A percentile compares a stretch with the other conserved stretches of the same genome.
These are phyloP conservation scores for Trachelus tabidus DNA, from an alignment of 2,888 invertebrate genomes.

Conservation along the genomic window DNA sequence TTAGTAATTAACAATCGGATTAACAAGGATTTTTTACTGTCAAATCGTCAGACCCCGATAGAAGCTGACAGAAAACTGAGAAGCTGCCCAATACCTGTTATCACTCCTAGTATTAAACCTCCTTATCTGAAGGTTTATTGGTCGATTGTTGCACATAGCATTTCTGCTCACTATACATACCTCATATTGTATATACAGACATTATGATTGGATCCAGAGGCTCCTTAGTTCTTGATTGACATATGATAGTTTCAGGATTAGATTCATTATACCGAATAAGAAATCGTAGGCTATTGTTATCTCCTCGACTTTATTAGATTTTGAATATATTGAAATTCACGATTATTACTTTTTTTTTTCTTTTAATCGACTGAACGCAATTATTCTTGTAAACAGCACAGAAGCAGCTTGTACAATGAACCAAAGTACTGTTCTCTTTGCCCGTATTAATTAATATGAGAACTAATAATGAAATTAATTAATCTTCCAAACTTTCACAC, in stretches of 20 bases:
- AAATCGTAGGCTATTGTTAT: neutral
- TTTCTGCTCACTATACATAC: neutral
- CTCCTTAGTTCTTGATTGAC: too few relatives aligned
- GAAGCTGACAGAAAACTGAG: neutral
- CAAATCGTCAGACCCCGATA: neutral
- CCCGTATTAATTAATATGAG: neutral
- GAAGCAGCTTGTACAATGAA: neutral
- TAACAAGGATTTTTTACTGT: neutral
- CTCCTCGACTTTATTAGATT: too few relatives aligned
- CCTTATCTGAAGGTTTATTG: conserved; percentile 31
- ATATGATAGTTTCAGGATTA: too few relatives aligned
- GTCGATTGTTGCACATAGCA: conserved; percentile 18
- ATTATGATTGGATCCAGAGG: too few relatives aligned
- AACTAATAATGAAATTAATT: neutral
- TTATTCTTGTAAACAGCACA: neutral
- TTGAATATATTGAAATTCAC: too few relatives aligned
- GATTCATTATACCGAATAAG: neutral
- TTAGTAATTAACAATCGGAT: neutral
- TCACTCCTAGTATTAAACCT: neutral
- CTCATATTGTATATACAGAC: neutral
- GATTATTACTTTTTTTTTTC: neutral
- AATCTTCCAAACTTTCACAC: neutral
- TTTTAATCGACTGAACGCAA: neutral
- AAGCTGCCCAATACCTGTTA: neutral
- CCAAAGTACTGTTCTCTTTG: neutral